Base-by-base conservation (phyloP, 2,888 invertebrate species). In the Tolmerus cingulatus region DNA sequence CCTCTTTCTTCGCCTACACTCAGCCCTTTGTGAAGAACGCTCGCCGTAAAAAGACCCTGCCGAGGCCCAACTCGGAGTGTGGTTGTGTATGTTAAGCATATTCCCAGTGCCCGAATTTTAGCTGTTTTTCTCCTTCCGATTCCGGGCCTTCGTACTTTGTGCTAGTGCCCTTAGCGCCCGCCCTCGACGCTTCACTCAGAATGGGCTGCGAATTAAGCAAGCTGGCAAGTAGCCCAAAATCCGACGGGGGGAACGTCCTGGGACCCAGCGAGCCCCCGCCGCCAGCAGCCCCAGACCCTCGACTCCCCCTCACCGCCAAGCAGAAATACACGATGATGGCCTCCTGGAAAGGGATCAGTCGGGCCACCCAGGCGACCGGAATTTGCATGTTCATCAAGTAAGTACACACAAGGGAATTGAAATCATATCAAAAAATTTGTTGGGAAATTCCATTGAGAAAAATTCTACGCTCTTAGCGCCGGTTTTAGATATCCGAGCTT, bases 361-460 rank as follows among this genome's bases (percentile, higher is more conserved):
- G 97, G 89, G 97, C 97, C 16, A 96, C 97, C 95, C 96, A 97
- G 92, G 95, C 96, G 87, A 97, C 97, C 77, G 97, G 97, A 84
- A 95, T 97, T 90, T 95, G 95, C 93, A 98, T 98, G 97, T 97
- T 98, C 93, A 94, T 97, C 92, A 97, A 96, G 97, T 97, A 93
- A 95, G 97, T 95, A 89, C 19, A 14, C 16, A 4, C 1, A 3
- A 12, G 3, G 4, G 14, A 46, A 46, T 46, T 46, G 14, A 46
- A 46, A 46, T 46, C 16, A 16, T 46, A 46, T 46, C 43, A 14
- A 46, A 14, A 46, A 46, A 46, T 14, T n/a, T n/a, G n/a, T n/a
- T n/a, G n/a, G n/a, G n/a, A n/a, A n/a, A n/a, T n/a, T n/a, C n/a
- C n/a, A n/a, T n/a, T n/a, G n/a, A n/a, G n/a, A n/a, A n/a, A n/a